Conservation (phyloP, 2,797 vertebrate genomes). For the Vespertilio murinus region DNA sequence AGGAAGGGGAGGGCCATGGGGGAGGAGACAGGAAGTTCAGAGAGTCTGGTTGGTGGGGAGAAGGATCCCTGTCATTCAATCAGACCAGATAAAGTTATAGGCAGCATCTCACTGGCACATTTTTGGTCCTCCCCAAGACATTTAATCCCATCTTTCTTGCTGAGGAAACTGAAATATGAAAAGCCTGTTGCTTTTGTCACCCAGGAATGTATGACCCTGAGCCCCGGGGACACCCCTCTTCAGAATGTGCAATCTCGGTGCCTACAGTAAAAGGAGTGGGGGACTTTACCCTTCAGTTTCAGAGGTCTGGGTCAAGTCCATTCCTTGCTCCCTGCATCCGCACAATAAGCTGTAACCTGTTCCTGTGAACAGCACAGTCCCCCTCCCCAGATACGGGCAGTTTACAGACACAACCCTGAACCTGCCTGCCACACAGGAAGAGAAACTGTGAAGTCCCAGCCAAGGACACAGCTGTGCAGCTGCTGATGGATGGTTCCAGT, state of each 20-base stretch:
- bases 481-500: background rate
- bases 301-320: background rate
- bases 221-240: background rate
- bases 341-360: background rate
- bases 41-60: background rate
- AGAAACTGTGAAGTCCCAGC: background rate
- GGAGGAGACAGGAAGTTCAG: background rate
- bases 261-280: no score
- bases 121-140: background rate
- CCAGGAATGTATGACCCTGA: background rate
- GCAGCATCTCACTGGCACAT: background rate
- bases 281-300: background rate
- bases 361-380: background rate
- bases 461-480: background rate
- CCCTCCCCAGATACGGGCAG: no score
- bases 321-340: background rate
- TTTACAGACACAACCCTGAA: background rate
- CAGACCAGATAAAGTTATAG: background rate
- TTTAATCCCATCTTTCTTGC: background rate
- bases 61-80: background rate
- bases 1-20: background rate
- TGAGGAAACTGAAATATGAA: background rate
- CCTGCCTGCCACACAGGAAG: background rate
- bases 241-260: background rate
- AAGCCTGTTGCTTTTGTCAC: background rate